Base-by-base conservation (phyloP, 2,113 vertebrate genomes). In the Euleptes europaea region DNA sequence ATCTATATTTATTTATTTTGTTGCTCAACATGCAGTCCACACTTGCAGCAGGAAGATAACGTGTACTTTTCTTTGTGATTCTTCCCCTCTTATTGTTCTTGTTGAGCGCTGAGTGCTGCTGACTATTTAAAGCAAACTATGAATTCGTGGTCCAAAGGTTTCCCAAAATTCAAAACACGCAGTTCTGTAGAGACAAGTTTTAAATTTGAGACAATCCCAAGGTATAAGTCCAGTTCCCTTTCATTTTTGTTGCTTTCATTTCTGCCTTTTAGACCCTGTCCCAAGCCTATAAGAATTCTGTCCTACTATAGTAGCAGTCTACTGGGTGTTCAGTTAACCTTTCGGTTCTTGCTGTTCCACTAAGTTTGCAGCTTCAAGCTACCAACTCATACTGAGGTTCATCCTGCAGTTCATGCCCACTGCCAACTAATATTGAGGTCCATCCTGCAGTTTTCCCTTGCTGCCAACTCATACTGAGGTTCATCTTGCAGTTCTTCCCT, bases 1-100 rank as follows among this genome's bases (percentile, higher is more conserved):
- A 6, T 1, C 0, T 90, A 88, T 86, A 86, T 83, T 84, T 76
- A 35, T 87, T 35, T 87, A 80, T 85, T 85, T 85, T 80, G 54
- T 49, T 38, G 47, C 67, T 3, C 31, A 71, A 63, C 3, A 23
- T 87, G 76, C 73, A n/a, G 69, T 72, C 84, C 65, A 12, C 14
- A 57, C 2, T n/a, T 72, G 2, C 63, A 26, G 13, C 71, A 82
- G 60, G 14, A 80, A 72, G 1, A 75, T 89, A 82, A 3, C 86
- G 82, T 54, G 12, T 13, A 0, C 0, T 67, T 47, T 9, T 74
- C 74, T 38, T 33, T 47, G n/a, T 35, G n/a, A 49, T 28, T 21
- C 83, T 86, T 83, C 60, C 5, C 79, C 13, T 51, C 0, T 38
- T 49, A 51, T 77, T n/a, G 4, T 1, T 1, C 7, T 5, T 69